Evolutionary conservation across 2,888 invertebrate species (phyloP).

Genomic region (Antheraea assamensis): DNA sequence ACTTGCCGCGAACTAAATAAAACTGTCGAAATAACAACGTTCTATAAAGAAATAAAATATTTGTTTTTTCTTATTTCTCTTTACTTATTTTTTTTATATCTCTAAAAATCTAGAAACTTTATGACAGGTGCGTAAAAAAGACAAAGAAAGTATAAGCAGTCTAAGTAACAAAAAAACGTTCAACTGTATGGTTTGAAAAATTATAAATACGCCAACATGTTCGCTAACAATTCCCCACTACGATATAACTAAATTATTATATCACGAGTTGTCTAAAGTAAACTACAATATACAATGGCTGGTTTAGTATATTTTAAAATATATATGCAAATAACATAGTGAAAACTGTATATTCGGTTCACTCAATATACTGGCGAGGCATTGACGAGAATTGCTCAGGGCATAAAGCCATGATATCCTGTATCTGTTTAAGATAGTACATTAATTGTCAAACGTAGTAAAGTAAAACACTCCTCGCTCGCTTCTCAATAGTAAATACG

Average conservation of each 20-base stretch:
- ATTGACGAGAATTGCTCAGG: neutral
- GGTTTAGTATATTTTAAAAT: too few relatives aligned
- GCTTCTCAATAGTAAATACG: neutral
- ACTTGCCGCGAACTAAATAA: neutral
- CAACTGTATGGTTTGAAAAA: neutral
- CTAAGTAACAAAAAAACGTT: slow-evolving; percentile 16
- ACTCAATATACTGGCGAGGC: neutral
- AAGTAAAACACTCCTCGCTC: neutral
- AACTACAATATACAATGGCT: too few relatives aligned
- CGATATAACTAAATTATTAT: neutral
- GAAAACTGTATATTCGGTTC: too few relatives aligned
- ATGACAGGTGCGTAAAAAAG: slow-evolving; percentile 24
- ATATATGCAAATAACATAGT: too few relatives aligned
- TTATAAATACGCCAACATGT: slow-evolving; percentile 3
- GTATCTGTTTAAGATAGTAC: neutral
- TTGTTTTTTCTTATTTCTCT: slow-evolving; percentile 5
- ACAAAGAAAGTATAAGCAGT: slow-evolving; percentile 13
- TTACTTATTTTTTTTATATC: slow-evolving; percentile 16
- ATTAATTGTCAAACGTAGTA: neutral
- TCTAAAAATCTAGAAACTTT: slow-evolving; percentile 20
- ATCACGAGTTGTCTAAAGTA: neutral
- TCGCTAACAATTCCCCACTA: neutral
- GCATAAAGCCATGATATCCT: neutral
- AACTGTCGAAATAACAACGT: neutral
- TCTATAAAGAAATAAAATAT: slow-evolving; percentile 1